These are phyloP conservation scores for Miniopterus natalensis DNA, from an alignment of 2,113 vertebrate genomes.

Conservation along the genomic window DNA sequence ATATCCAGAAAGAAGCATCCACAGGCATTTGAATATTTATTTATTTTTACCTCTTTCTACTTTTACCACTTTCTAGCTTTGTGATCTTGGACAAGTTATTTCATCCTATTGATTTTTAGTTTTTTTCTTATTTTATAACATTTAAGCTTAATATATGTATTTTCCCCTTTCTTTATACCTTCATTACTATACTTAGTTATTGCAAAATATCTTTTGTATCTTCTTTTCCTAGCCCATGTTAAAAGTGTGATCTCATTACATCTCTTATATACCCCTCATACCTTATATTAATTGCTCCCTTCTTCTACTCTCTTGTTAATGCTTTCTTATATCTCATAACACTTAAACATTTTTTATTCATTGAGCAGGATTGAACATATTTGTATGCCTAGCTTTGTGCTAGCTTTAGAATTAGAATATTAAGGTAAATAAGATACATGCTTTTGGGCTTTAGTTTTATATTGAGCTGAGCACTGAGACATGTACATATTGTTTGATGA, in stretches of 20 bases:
- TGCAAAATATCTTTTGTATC: neutral
- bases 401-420: conserved; percentile 31
- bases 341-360: neutral
- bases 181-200: neutral
- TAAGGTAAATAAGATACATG: neutral
- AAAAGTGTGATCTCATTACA: neutral
- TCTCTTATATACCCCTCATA: neutral
- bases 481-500: neutral
- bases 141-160: neutral
- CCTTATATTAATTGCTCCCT: neutral
- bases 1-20: neutral
- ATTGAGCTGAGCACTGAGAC: neutral
- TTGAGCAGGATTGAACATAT: neutral
- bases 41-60: neutral
- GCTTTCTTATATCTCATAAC: conserved; percentile 13
- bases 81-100: neutral
- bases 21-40: neutral
- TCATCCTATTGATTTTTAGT: neutral
- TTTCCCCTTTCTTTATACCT: neutral
- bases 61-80: neutral
- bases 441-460: neutral
- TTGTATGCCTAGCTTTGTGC: neutral
- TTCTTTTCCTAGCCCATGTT: neutral
- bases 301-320: neutral
- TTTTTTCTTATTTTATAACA: neutral